These are phyloP conservation scores for Parnassius mnemosyne DNA, from an alignment of 2,888 invertebrate genomes.

Conservation along the genomic window DNA sequence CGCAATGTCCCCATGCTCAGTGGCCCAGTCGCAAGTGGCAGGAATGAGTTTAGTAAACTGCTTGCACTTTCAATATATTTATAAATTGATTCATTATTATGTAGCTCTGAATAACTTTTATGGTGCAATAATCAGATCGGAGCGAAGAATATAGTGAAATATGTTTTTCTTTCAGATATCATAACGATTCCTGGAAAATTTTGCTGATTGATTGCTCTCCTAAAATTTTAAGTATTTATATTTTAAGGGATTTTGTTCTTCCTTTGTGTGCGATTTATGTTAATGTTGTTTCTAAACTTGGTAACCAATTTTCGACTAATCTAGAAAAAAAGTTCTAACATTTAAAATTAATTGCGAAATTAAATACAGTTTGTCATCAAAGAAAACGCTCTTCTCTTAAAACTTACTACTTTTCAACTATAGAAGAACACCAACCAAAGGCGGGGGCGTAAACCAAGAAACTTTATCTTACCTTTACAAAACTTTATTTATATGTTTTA, in stretches of 20 bases:
- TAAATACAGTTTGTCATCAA: too few species aligned
- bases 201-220: slow-evolving; percentile 25
- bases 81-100: slow-evolving; percentile 51
- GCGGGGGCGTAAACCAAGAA: too few species aligned
- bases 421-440: too few species aligned
- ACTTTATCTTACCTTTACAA: too few species aligned
- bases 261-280: slow-evolving; percentile 3
- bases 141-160: slow-evolving; percentile 31
- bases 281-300: too few species aligned
- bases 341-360: too few species aligned
- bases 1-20: slow-evolving; percentile 36
- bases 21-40: slow-evolving; percentile 67
- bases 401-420: too few species aligned
- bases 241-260: slow-evolving; percentile 17
- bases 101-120: slow-evolving; percentile 46
- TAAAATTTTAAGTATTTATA: slow-evolving; percentile 26
- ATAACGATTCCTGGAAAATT: slow-evolving; percentile 35
- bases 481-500: too few species aligned
- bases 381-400: too few species aligned
- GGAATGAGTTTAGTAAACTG: slow-evolving; percentile 66
- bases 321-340: too few species aligned
- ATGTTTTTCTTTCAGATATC: slow-evolving; percentile 37
- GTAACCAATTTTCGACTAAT: too few species aligned
- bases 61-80: slow-evolving; percentile 73
- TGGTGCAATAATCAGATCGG: slow-evolving; percentile 34